Percentiles rank a stretch among this genome's conserved stretches.
These are phyloP conservation scores for Synergus laeviventris DNA, from an alignment of 2,888 invertebrate genomes.

Conservation along the genomic window DNA sequence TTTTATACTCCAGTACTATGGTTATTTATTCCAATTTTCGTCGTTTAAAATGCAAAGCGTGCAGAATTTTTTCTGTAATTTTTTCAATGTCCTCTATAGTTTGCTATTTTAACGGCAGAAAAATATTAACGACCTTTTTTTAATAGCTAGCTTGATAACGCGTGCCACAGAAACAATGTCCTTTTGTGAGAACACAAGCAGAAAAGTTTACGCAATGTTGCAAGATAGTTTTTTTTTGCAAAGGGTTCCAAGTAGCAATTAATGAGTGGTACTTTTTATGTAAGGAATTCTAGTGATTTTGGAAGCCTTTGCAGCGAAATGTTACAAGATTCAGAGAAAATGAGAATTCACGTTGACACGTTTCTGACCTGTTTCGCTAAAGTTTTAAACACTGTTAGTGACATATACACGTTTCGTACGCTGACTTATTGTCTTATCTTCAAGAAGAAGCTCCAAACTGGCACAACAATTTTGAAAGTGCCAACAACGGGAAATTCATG, in stretches of 20 bases:
- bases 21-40: conserved; percentile 24
- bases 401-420: conserved; percentile 10
- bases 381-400: conserved; percentile 25
- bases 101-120: conserved; percentile 7
- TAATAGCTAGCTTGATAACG: conserved; percentile 33
- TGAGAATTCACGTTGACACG: conserved; percentile 1
- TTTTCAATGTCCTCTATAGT: conserved; percentile 8
- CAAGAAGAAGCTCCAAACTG: not conserved
- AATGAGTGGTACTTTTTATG: not conserved
- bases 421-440: conserved; percentile 24
- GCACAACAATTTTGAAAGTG: conserved; percentile 9
- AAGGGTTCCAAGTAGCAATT: not conserved
- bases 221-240: no score
- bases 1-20: conserved; percentile 25
- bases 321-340: not conserved
- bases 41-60: conserved; percentile 31
- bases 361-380: conserved; percentile 16
- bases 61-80: conserved; percentile 21
- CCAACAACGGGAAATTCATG: not conserved
- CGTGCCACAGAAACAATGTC: conserved; percentile 13
- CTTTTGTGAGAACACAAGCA: not conserved
- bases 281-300: not conserved
- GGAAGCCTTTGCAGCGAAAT: conserved; percentile 5
- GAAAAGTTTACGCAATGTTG: not conserved
- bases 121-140: conserved; percentile 39